Evolutionary conservation across 1,140 invertebrate genomes (phyloP).

Genomic region (Hyles euphorbiae): DNA sequence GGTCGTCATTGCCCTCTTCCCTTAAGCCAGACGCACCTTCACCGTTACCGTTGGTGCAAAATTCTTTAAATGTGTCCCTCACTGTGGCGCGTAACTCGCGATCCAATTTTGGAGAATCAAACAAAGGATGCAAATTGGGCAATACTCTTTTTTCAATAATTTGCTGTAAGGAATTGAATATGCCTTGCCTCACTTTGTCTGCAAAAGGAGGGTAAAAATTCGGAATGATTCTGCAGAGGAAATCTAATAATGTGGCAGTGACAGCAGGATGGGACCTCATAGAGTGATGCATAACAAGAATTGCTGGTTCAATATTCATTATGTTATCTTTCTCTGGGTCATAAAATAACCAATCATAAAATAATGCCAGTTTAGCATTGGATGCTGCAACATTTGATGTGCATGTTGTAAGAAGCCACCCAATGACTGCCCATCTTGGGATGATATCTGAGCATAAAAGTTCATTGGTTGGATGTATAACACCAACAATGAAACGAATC

Average conservation of each 20-base stretch:
- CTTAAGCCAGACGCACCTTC: constrained; percentile 61
- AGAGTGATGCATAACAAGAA: constrained; percentile 98
- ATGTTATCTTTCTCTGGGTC: constrained; percentile 97
- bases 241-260: constrained; percentile 95
- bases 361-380: constrained; percentile 96
- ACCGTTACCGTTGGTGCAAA: constrained; percentile 81
- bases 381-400: constrained; percentile 95
- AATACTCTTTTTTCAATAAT: constrained; percentile 97
- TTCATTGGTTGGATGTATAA: constrained; percentile 98
- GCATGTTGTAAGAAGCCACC: constrained; percentile 97
- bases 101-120: constrained; percentile 95
- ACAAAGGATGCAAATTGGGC: constrained; percentile 90
- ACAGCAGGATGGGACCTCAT: constrained; percentile 97
- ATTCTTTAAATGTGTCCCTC: constrained; percentile 93
- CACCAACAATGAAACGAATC: constrained; percentile 97
- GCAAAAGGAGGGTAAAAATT: constrained; percentile 92
- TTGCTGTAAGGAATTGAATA: constrained; percentile 93
- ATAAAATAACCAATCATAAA: constrained; percentile 99
- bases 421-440: constrained; percentile 98
- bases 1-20: constrained; percentile 75
- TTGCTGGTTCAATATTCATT: constrained; percentile 99
- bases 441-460: constrained; percentile 98
- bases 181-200: constrained; percentile 91
- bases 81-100: constrained; percentile 90
- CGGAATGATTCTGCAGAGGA: constrained; percentile 95